Evolutionary conservation across 2,888 invertebrate genomes (phyloP).

Genomic region (Trachelus stipa): DNA sequence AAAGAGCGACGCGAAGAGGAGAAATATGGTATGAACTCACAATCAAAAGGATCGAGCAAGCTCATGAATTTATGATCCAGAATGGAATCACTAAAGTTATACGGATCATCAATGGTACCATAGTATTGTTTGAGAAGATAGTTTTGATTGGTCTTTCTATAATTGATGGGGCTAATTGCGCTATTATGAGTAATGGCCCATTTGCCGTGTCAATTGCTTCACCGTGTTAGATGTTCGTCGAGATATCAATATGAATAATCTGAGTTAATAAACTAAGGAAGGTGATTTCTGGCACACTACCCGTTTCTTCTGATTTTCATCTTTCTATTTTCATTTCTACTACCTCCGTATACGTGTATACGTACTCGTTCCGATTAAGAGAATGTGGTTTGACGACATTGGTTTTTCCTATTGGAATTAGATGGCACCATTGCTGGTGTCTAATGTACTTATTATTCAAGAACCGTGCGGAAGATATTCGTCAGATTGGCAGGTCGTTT

Average conservation of each 20-base stretch:
- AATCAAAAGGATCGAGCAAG: background rate
- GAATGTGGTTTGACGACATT: background rate
- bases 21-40: background rate
- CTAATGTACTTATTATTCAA: background rate
- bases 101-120: background rate
- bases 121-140: background rate
- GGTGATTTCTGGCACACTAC: background rate
- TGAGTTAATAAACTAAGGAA: background rate
- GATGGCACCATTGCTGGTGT: background rate
- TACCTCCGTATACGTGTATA: background rate
- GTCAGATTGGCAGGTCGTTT: background rate
- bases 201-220: slow-evolving; percentile 4
- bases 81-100: background rate
- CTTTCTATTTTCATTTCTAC: background rate
- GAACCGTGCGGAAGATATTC: background rate
- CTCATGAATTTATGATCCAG: background rate
- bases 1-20: background rate
- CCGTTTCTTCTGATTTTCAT: background rate
- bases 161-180: background rate
- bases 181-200: background rate
- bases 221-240: background rate
- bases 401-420: background rate
- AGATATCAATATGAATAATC: background rate
- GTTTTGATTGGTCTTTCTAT: background rate
- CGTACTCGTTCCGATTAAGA: background rate